These are phyloP conservation scores for Euproctis similis DNA, from an alignment of 2,888 invertebrate species.

Conservation along the genomic window DNA sequence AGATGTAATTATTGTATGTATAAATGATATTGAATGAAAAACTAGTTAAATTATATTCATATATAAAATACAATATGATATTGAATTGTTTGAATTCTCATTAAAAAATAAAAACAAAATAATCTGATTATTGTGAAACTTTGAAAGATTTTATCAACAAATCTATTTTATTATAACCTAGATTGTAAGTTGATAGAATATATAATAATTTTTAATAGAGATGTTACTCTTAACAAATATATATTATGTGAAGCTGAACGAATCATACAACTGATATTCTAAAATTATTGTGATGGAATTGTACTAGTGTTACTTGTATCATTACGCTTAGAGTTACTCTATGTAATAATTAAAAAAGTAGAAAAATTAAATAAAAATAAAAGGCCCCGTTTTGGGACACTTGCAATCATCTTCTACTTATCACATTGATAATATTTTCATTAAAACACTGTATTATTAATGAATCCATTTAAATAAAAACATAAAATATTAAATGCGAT, in stretches of 20 bases:
- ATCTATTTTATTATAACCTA: conserved; percentile 60
- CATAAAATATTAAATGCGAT: no score
- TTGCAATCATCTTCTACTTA: not conserved
- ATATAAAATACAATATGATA: conserved; percentile 24
- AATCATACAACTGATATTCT: conserved; percentile 73
- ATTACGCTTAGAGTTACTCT: conserved; percentile 26
- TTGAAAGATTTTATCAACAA: conserved; percentile 69
- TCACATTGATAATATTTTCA: no score
- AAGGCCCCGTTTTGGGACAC: conserved; percentile 16
- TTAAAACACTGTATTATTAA: no score
- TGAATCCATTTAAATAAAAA: no score
- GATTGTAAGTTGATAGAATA: conserved; percentile 26
- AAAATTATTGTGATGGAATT: conserved; percentile 74
- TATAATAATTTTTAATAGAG: conserved; percentile 26
- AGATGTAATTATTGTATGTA: conserved; percentile 18
- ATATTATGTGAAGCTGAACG: conserved; percentile 53
- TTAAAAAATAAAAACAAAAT: no score
- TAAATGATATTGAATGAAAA: conserved; percentile 12
- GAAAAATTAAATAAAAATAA: conserved; percentile 16
- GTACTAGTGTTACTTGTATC: conserved; percentile 60
- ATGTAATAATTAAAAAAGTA: conserved; percentile 16
- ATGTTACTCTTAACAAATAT: conserved; percentile 31
- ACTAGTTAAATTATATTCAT: conserved; percentile 24
- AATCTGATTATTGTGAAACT: conserved; percentile 51
- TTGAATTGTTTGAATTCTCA: conserved; percentile 30